Evolutionary conservation across 2,113 vertebrate species (phyloP), one percentile per base, ranked within the genome.

Genomic region (Cyanistes caeruleus): DNA sequence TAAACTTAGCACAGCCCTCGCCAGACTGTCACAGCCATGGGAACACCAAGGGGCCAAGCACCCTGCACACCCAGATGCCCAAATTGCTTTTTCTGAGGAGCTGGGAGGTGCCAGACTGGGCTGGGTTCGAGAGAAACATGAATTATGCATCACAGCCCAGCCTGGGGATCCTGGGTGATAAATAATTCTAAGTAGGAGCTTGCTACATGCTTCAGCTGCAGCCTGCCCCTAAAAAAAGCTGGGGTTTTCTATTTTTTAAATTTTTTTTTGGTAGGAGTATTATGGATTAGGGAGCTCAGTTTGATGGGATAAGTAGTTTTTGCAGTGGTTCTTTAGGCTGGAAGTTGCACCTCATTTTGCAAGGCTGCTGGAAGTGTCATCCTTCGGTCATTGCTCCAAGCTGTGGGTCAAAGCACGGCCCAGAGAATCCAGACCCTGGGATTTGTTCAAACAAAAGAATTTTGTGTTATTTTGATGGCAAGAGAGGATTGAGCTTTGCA

Each of bases 121-220:
- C 83, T 90, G 39, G 41, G 65, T 17, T 91, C 15, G 4, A 15
- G 27, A 55, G 46, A 46, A 69, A 69, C 56, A 91, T 98, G 95
- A 98, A 98, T 98, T 97, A 97, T 97, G 84, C 85, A 98, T 98
- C 58, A 3, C 14, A 48, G 87, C 79, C 73, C 89, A 96, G 92
- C 95, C 82, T 92, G 90, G 95, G 89, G 87, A 97, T 97, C 84
- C 90, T 22, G 7, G 79, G 51, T 95, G 84, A 97, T 97, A 97
- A 97, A 97, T 97, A 96, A 98, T 95, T 96, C 95, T n/a, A 23
- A 94, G 82, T 31, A 77, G 82, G 94, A 97, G 90, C 87, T 95
- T 10, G 46, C 75, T 49, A 55, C 85, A 62, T 35, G 62, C 41
- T 37, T 65, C 56, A 58, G 86, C 87, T 87, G 48, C 88, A 94